Conservation (phyloP, 2,888 invertebrate species). For the Morpho achilles region DNA sequence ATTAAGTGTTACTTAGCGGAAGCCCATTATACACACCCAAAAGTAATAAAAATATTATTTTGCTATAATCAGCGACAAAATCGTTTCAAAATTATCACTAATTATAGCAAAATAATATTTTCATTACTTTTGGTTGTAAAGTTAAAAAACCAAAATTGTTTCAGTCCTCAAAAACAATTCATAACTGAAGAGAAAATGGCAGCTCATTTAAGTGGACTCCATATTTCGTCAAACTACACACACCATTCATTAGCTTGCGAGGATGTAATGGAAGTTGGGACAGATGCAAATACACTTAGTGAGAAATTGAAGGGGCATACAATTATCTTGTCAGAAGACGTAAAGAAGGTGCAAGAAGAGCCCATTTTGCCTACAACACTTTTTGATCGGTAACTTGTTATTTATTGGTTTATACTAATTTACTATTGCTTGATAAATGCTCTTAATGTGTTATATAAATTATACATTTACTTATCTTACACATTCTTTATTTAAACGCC, state of each 20-base stretch:
- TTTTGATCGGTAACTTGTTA: slow-evolving; percentile 65
- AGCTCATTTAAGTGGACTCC: slow-evolving; percentile 86
- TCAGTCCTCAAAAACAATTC: slow-evolving; percentile 83
- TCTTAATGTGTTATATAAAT: neutral
- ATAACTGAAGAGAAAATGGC: slow-evolving; percentile 93
- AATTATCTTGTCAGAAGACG: slow-evolving; percentile 84
- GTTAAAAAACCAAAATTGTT: slow-evolving; percentile 20
- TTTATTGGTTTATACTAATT: no score
- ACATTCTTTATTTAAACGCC: no score
- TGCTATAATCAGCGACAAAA: no score
- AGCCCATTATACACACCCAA: no score
- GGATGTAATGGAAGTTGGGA: slow-evolving; percentile 54
- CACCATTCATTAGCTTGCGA: slow-evolving; percentile 44
- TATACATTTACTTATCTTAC: no score
- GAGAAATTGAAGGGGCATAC: slow-evolving; percentile 72
- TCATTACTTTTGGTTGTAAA: no score
- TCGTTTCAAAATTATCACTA: no score
- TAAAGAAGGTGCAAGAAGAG: slow-evolving; percentile 82
- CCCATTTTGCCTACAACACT: slow-evolving; percentile 83
- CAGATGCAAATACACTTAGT: slow-evolving; percentile 40
- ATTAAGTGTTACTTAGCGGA: no score
- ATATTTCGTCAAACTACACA: slow-evolving; percentile 80
- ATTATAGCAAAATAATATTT: no score
- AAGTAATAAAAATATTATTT: no score
- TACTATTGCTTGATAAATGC: no score